A percentile compares a stretch with the other conserved stretches of the same genome.
phyloP scores from a whole-genome alignment of 2,113 vertebrate genomes.

The Pithys albifrons region DNA sequence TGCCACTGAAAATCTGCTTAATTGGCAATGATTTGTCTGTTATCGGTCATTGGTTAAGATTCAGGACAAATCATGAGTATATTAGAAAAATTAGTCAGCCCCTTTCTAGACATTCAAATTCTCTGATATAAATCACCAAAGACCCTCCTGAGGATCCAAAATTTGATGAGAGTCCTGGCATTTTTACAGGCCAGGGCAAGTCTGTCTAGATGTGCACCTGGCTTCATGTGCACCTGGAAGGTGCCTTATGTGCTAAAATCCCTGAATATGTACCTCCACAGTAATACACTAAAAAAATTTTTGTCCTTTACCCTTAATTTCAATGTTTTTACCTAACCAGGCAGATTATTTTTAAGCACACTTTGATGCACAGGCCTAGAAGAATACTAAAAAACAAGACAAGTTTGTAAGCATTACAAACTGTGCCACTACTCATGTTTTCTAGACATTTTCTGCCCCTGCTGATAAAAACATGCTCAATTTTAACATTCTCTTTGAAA shows the following conservation, averaged over 20 bases:
- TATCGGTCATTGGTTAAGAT: neutral
- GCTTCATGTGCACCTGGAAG: neutral
- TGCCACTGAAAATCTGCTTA: neutral
- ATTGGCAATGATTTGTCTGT: neutral
- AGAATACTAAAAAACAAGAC: neutral
- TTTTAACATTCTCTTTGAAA: constrained; percentile 12
- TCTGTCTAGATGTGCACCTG: neutral
- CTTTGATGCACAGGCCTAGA: neutral
- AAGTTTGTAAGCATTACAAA: neutral
- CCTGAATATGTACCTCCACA: neutral
- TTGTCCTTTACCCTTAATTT: neutral
- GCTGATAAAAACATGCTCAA: neutral
- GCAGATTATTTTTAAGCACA: neutral
- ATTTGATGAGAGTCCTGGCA: neutral
- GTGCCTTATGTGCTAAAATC: neutral
- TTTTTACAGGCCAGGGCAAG: neutral
- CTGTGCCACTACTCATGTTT: neutral
- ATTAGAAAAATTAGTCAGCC: neutral
- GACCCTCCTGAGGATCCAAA: neutral
- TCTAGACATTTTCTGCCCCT: neutral
- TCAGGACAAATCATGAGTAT: neutral
- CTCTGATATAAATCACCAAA: neutral
- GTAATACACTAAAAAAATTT: neutral
- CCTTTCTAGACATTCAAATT: neutral
- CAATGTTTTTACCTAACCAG: neutral